A percentile compares a stretch with the other conserved stretches of the same genome.
phyloP scores from a whole-genome alignment of 2,113 vertebrate species.

The Petaurus breviceps region DNA sequence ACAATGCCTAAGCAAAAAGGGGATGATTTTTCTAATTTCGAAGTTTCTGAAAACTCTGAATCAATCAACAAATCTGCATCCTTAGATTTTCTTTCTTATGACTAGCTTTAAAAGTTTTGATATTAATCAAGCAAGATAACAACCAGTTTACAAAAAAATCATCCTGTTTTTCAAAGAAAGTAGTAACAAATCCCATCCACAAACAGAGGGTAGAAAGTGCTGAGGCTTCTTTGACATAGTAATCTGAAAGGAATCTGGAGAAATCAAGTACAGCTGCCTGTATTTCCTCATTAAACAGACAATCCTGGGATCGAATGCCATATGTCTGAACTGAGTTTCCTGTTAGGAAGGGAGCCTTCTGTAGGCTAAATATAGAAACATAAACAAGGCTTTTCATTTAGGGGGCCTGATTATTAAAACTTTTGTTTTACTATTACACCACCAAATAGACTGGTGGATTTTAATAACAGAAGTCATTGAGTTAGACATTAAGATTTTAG shows the following conservation, averaged over 20 bases:
- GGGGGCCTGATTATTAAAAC: neutral
- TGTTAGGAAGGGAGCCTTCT: slow-evolving; percentile 7
- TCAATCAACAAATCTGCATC: neutral
- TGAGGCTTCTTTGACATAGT: neutral
- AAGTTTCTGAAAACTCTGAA: neutral
- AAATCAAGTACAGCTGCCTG: slow-evolving; percentile 36
- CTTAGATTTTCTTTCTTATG: neutral
- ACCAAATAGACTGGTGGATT: neutral
- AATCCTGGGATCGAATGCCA: slow-evolving; percentile 33
- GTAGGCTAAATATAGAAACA: slow-evolving; percentile 42
- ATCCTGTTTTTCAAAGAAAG: slow-evolving; percentile 23
- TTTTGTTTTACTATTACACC: neutral
- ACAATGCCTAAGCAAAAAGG: neutral
- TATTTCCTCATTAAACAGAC: slow-evolving; percentile 48
- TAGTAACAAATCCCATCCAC: slow-evolving; percentile 3
- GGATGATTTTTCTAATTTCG: neutral
- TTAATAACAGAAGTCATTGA: neutral
- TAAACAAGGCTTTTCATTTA: fast-evolving
- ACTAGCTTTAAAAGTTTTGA: neutral
- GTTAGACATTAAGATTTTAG: neutral
- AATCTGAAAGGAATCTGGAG: neutral
- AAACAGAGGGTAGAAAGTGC: slow-evolving; percentile 28
- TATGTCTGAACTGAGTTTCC: slow-evolving; percentile 34
- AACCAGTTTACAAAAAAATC: neutral
- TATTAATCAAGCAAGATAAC: neutral